These are phyloP conservation scores for Diabrotica virgifera DNA, from an alignment of 1,140 invertebrate genomes.

Conservation along the genomic window DNA sequence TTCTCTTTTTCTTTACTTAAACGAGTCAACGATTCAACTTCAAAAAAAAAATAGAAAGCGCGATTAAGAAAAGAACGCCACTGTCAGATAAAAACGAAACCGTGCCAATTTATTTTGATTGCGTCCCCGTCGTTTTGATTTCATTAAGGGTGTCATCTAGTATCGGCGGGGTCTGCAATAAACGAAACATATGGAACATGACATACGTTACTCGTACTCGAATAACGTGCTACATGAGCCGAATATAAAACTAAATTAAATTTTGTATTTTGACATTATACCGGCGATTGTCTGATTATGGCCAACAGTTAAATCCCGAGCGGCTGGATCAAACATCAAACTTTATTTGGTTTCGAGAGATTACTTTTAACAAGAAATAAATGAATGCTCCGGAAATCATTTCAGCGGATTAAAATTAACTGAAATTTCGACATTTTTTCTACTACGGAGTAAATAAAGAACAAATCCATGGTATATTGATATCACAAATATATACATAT, in stretches of 20 bases:
- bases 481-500: too few species aligned
- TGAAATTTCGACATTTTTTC: too few species aligned
- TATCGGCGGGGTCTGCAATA: constrained; percentile 33
- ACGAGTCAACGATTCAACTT: too few species aligned
- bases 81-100: background rate
- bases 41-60: too few species aligned
- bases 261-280: constrained; percentile 37
- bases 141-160: constrained; percentile 43
- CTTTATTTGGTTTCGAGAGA: background rate
- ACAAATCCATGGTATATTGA: too few species aligned
- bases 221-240: constrained; percentile 24
- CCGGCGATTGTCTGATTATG: background rate
- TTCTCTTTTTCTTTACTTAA: too few species aligned
- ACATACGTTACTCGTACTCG: constrained; percentile 24
- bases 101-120: constrained; percentile 25
- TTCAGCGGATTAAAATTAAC: too few species aligned
- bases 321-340: background rate
- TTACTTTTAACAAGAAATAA: background rate
- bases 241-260: constrained; percentile 42
- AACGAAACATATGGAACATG: constrained; percentile 35
- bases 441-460: too few species aligned
- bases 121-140: constrained; percentile 36
- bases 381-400: too few species aligned
- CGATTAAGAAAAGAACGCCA: background rate
- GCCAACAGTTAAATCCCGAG: background rate